Evolutionary conservation across 2,888 invertebrate genomes (phyloP), one percentile per base, ranked within the genome.

Genomic region (Trissonchulus latispiculum): DNA sequence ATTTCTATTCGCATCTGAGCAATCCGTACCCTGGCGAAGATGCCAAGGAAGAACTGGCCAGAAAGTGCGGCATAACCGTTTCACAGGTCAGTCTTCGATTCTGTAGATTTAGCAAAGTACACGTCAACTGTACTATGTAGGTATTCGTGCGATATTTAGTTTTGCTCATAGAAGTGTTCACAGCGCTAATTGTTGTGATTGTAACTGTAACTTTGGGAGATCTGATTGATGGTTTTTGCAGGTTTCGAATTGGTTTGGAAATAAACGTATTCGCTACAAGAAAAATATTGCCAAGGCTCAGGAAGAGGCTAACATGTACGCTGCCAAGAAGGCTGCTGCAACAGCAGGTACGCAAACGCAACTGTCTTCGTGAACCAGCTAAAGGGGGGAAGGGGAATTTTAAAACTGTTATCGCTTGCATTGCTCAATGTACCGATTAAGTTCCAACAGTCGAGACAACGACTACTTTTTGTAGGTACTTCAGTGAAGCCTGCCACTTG

Each of bases 11-110:
- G 80, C 97, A 99, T 87, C 89, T 99, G 82, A 95, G 94, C 84
- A 99, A 99, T 88, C 99, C 99, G 36, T 99, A 99, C 87, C 99
- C 99, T 77, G 95, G 95, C 83, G 99, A 99, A 87, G 99, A 99
- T 87, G 97, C 97, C 78, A 99, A 99, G 86, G 99, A 99, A 87
- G 99, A 99, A 85, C 88, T 99, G 84, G 99, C 99, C 73, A 89
- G 96, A 85, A 97, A 97, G 86, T 99, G 99, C 86, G 94, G 95
- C 84, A 99, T 99, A 84, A 97, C 99, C 75, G 94, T 95, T 75
- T 92, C 92, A 75, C 93, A 93, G 90, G 95, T 95, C 77, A 76
- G 70, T 67, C 36, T 32, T 71, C 33, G 31, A 36, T 3, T 15
- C n/a, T n/a, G n/a, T n/a, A n/a, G n/a, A 2, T 15, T 8, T 15